phyloP scores from a whole-genome alignment of 2,113 vertebrate genomes.

The Coryphaenoides rupestris region DNA sequence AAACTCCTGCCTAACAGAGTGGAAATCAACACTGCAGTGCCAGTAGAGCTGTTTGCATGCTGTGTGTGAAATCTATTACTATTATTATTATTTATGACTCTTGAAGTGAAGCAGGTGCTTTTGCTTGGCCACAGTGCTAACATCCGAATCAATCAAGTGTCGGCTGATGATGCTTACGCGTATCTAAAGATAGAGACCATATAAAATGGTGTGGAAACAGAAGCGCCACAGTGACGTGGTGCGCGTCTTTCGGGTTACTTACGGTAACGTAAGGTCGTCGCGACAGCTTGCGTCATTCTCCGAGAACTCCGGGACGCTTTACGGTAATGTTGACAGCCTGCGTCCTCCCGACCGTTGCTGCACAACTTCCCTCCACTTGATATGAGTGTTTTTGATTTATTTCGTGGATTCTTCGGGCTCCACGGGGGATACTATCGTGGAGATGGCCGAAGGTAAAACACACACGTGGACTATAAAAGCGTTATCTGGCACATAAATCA shows the following conservation, averaged over 20 bases:
- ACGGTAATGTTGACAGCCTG: slow-evolving; percentile 44
- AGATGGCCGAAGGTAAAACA: slow-evolving; percentile 57
- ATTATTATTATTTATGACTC: no score
- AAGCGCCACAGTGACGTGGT: not conserved
- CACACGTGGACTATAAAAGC: not conserved
- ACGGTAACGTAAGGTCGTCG: slow-evolving; percentile 37
- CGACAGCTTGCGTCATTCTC: slow-evolving; percentile 34
- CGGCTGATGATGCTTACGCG: no score
- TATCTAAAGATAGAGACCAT: no score
- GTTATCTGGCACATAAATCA: slow-evolving; percentile 1
- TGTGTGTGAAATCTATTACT: no score
- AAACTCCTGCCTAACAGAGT: no score
- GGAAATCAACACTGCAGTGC: no score
- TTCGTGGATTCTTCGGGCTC: slow-evolving; percentile 72
- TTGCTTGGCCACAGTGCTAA: no score
- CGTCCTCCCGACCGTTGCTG: not conserved
- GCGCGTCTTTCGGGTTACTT: slow-evolving; percentile 7
- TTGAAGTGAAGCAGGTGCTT: no score
- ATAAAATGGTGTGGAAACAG: no score
- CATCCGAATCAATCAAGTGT: no score
- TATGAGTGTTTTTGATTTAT: slow-evolving; percentile 78
- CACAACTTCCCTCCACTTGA: slow-evolving; percentile 5
- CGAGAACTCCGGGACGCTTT: slow-evolving; percentile 30
- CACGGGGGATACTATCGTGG: slow-evolving; percentile 55
- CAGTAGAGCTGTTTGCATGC: no score